These are phyloP conservation scores for Drosophila bipectinata DNA, from an alignment of 1,140 invertebrate genomes.

Conservation along the genomic window DNA sequence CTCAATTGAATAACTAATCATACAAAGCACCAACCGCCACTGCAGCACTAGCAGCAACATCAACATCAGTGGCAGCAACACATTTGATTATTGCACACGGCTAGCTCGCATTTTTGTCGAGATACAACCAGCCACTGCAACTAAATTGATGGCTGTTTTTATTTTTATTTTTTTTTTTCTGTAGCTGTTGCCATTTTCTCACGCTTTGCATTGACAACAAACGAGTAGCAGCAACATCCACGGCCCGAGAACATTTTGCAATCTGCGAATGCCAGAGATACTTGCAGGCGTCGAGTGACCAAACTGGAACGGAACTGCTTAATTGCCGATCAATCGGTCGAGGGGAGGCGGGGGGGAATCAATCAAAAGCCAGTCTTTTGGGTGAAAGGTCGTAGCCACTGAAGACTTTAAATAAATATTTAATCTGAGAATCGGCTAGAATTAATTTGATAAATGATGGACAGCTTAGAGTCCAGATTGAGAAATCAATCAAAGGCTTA, in stretches of 20 bases:
- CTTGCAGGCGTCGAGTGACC: conserved; percentile 39
- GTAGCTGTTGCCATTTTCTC: conserved; percentile 47
- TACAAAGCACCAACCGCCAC: conserved; percentile 11
- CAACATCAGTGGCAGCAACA: conserved; percentile 24
- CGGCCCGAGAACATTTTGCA: conserved; percentile 42
- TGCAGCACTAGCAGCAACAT: conserved; percentile 15
- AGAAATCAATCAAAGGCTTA: conserved; percentile 46
- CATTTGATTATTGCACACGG: conserved; percentile 49
- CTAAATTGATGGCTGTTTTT: conserved; percentile 48
- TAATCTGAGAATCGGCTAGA: too few relatives aligned
- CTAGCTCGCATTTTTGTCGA: conserved; percentile 49
- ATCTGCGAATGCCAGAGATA: conserved; percentile 27
- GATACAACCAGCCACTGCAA: conserved; percentile 28
- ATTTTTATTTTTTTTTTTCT: neutral
- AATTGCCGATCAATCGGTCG: conserved; percentile 58
- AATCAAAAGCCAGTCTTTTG: neutral
- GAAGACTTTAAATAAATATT: conserved; percentile 7
- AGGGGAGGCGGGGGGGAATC: neutral
- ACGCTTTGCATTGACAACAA: conserved; percentile 62
- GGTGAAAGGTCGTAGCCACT: neutral
- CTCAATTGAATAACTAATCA: conserved; percentile 53
- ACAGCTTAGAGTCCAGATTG: conserved; percentile 1
- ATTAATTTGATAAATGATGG: conserved; percentile 7
- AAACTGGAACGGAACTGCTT: conserved; percentile 74
- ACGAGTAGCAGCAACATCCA: conserved; percentile 22